Evolutionary conservation across 2,797 vertebrate species (phyloP).

Genomic region (Pipistrellus nathusii): DNA sequence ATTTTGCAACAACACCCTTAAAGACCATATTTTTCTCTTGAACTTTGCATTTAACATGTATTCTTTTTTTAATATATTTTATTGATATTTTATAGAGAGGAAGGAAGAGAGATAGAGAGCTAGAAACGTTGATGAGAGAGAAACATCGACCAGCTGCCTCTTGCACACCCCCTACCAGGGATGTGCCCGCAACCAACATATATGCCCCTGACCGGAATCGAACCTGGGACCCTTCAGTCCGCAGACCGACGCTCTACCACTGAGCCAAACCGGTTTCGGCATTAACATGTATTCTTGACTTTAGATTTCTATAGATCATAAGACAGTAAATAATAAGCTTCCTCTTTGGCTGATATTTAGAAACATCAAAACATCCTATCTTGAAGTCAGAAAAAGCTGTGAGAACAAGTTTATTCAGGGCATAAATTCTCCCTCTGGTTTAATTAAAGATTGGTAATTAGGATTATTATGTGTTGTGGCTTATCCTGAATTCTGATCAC

Average conservation of each 20-base stretch:
- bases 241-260: no score
- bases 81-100: no score
- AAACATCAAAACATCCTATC: conserved; percentile 68
- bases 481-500: conserved; percentile 85
- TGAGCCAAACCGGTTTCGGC: no score
- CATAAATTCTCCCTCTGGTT: conserved; percentile 78
- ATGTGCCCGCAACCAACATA: no score
- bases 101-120: no score
- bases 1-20: conserved; percentile 50
- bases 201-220: no score
- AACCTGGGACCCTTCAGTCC: no score
- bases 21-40: conserved; percentile 62
- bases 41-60: conserved; percentile 60
- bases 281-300: conserved; percentile 68
- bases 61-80: no score
- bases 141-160: no score
- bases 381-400: conserved; percentile 76
- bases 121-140: no score
- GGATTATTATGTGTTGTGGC: conserved; percentile 74
- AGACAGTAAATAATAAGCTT: conserved; percentile 58
- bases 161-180: no score
- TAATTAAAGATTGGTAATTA: conserved; percentile 86
- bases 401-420: conserved; percentile 78
- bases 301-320: conserved; percentile 65
- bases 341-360: conserved; percentile 49